Conservation (phyloP, 2,113 vertebrate genomes). For the Cranoglanis bouderius region DNA sequence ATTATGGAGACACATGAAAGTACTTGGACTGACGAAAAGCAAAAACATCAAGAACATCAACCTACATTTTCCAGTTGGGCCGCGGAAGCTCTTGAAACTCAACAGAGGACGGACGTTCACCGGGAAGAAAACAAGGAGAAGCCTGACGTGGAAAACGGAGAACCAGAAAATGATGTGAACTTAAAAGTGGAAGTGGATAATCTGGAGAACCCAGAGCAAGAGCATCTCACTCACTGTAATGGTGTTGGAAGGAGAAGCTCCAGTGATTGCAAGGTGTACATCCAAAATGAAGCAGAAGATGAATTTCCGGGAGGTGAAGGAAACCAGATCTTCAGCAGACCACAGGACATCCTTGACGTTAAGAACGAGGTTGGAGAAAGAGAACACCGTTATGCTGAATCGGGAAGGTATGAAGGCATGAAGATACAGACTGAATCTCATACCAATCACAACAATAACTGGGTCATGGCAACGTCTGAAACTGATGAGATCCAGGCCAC, state of each 20-base stretch:
- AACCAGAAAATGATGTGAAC: slow-evolving; percentile 21
- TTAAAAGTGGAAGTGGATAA: slow-evolving; percentile 67
- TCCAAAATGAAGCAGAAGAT: slow-evolving; percentile 44
- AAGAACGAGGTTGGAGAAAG: slow-evolving; percentile 22
- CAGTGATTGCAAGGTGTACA: slow-evolving; percentile 33
- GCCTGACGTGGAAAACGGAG: slow-evolving; percentile 45
- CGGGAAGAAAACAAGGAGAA: slow-evolving; percentile 75
- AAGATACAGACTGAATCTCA: slow-evolving; percentile 18
- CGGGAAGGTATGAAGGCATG: slow-evolving; percentile 18
- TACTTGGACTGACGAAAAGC: slow-evolving; percentile 63
- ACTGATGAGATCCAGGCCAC: slow-evolving; percentile 1
- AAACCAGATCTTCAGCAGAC: slow-evolving; percentile 70
- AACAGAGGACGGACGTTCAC: slow-evolving; percentile 54
- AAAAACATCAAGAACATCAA: slow-evolving; percentile 52
- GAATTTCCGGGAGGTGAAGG: slow-evolving; percentile 57
- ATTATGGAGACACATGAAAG: slow-evolving; percentile 58
- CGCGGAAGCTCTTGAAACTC: slow-evolving; percentile 31
- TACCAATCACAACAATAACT: slow-evolving; percentile 32
- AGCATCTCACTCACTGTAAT: slow-evolving; percentile 40
- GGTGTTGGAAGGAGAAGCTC: slow-evolving; percentile 4
- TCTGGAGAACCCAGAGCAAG: slow-evolving; percentile 68
- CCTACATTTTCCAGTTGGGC: slow-evolving; percentile 24
- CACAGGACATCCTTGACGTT: not conserved
- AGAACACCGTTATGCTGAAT: slow-evolving; percentile 10
- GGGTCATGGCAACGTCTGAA: not conserved